phyloP scores from a whole-genome alignment of 2,797 vertebrate species.

The Limosa lapponica region DNA sequence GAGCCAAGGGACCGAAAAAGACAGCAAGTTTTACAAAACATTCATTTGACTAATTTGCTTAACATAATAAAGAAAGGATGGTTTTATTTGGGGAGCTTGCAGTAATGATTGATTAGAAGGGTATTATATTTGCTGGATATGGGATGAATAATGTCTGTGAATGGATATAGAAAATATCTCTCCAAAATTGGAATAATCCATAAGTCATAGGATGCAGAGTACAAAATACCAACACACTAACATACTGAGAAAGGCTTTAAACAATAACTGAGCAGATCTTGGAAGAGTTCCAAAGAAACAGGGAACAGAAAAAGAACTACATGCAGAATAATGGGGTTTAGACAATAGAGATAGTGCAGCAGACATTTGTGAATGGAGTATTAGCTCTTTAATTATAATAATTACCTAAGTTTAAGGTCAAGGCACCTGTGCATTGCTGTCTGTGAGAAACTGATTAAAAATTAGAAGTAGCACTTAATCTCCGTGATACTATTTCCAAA shows the following conservation, averaged over 20 bases:
- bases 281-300: constrained; percentile 76
- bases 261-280: constrained; percentile 77
- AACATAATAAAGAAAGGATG: constrained; percentile 65
- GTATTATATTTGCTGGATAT: constrained; percentile 55
- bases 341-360: constrained; percentile 71
- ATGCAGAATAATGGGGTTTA: constrained; percentile 69
- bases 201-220: constrained; percentile 65
- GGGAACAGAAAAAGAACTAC: constrained; percentile 66
- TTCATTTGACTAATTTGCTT: constrained; percentile 77
- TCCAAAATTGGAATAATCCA: constrained; percentile 56
- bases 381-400: constrained; percentile 77
- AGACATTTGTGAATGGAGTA: constrained; percentile 67
- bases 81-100: constrained; percentile 58
- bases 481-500: constrained; percentile 41
- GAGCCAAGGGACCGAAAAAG: constrained; percentile 65
- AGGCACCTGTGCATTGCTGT: constrained; percentile 74
- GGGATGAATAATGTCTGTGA: constrained; percentile 59
- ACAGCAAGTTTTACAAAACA: constrained; percentile 77
- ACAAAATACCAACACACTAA: constrained; percentile 73
- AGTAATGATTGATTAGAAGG: constrained; percentile 73
- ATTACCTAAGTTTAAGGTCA: constrained; percentile 80
- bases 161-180: constrained; percentile 64
- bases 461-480: constrained; percentile 67
- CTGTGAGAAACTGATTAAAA: constrained; percentile 71
- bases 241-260: constrained; percentile 71